Evolutionary conservation across 2,113 vertebrate genomes (phyloP).

Genomic region (Nerophis lumbriciformis): DNA sequence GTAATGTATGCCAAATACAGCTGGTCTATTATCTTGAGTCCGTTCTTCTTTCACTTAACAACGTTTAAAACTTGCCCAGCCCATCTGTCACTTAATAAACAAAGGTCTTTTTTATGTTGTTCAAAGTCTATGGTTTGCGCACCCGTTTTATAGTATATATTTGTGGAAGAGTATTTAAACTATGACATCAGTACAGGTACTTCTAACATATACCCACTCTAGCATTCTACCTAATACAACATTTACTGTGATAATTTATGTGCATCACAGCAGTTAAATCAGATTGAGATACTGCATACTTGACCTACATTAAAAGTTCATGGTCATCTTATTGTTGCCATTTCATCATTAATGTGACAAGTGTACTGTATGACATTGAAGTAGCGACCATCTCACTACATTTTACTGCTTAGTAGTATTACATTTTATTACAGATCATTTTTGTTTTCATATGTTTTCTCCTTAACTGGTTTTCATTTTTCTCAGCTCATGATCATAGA

Average conservation of each 20-base stretch:
- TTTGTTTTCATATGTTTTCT: background rate
- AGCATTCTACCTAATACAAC: background rate
- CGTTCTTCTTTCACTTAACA: no score
- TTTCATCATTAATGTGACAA: background rate
- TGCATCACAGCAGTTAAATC: background rate
- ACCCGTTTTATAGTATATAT: background rate
- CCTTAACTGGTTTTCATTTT: background rate
- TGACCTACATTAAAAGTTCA: background rate
- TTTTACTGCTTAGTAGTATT: no score
- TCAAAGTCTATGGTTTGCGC: no score
- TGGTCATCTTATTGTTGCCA: background rate
- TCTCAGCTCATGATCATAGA: no score
- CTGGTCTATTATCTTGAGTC: no score
- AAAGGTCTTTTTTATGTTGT: no score
- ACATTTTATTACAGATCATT: background rate
- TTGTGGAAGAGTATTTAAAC: background rate
- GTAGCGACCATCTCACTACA: no score
- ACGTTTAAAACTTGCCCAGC: no score
- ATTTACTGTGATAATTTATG: background rate
- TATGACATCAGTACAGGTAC: background rate
- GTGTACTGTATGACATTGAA: no score
- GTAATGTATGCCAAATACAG: no score
- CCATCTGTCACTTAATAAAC: no score
- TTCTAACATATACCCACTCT: background rate
- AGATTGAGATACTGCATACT: background rate